Evolutionary conservation across 2,797 vertebrate species (phyloP), one percentile per base, ranked within the genome.

Genomic region (Tarsius wallacei): DNA sequence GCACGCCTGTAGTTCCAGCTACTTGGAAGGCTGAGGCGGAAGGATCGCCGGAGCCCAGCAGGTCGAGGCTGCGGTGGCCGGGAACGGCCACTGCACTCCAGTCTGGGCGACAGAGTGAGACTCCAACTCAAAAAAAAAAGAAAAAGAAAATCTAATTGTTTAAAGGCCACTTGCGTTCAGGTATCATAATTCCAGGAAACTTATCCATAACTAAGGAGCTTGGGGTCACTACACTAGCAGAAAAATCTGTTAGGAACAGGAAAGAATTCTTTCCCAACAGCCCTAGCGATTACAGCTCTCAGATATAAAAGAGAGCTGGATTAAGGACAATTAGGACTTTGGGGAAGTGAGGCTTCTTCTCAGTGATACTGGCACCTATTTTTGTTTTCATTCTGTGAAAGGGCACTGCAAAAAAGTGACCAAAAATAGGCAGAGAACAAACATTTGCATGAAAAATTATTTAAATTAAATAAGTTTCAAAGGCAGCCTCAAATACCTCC

Each of bases 371-470:
- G 73, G 13, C 71, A 87, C 91, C 76, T 97, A 91, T 84, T 97
- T 96, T 84, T 70, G 84, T 55, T 91, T 94, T 84, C 91, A 47
- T 91, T 94, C 94, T 85, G 57, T 42, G 31, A 90, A 94, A 92
- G 92, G 74, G 71, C 73, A 66, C 15, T 70, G 71, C 93, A 90
- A 91, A 59, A 36, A 82, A 93, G 21, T 92, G 85, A 84, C 66
- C 96, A 96, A 96, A 97, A 94, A 85, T 89, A 97, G 55, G 81
- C 15, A 68, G n/a, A 74, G 96, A 93, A 68, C 71, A 97, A 96
- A 96, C 49, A 90, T 95, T 97, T 82, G 90, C 87, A 85, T 78
- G 73, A 42, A 49, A 93, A 87, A 51, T n/a, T 93, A 92, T 68
- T 93, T 94, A 82, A 93, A 87, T 85, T 59, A 93, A 97, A 87